Base-by-base conservation (phyloP, 2,797 vertebrate genomes). In the Macropodus opercularis region DNA sequence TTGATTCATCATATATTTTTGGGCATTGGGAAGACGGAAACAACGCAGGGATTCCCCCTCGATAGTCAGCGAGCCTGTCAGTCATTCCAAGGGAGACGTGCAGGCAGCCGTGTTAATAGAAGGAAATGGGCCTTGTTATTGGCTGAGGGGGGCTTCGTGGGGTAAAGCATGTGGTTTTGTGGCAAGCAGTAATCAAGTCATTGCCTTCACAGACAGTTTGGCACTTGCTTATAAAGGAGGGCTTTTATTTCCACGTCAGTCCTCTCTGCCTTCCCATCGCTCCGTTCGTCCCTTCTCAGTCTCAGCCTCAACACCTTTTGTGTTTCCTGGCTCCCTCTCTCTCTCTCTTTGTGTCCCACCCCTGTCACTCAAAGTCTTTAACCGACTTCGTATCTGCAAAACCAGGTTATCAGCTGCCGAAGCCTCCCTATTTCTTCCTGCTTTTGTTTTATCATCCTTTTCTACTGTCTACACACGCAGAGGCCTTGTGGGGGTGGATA, bases 101-200 rank as follows among this genome's bases (percentile, higher is more conserved):
- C 44, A 61, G 15, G 49, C 23, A 34, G 15, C 14, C 23, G 19
- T 11, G 59, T 41, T 19, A 54, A 52, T 8, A 7, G 18, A 64
- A 27, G 23, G 8, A 34, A 18, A 19, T 22, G 19, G 62, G 69
- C 77, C 57, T 78, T 57, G 80, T 87, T 81, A 77, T 62, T 35
- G 46, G 77, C 53, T 80, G 59, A 51, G 61, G 31, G n/a, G 58
- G 64, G 48, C 36, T 78, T 69, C 75, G 61, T 70, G 61, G 48
- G 58, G 59, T 55, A 43, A 75, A 66, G 65, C 66, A 44, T 18
- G 7, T 12, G 19, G 56, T 53, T 48, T 31, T 39, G 52, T 72
- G 73, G 55, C 71, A 88, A 18, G 60, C 62, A 84, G 76, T 89
- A 91, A 93, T 92, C 89, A 91, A 88, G 89, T 86, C 75, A 71